phyloP scores from a whole-genome alignment of 2,888 invertebrate genomes.

The Tribolium freemani region DNA sequence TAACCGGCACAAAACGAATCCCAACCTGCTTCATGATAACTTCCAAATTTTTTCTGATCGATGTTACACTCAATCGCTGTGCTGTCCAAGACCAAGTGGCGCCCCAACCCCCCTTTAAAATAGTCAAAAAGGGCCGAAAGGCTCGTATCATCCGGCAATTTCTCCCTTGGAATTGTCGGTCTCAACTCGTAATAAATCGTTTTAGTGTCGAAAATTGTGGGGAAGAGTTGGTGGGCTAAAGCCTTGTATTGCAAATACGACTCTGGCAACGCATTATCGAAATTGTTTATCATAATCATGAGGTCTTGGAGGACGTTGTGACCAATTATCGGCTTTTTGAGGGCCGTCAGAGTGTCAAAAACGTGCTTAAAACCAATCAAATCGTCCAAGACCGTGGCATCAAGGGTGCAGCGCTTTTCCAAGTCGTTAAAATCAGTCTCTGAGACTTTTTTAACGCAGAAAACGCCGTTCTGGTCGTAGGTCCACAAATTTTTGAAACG shows the following conservation, averaged over 20 bases:
- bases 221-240: conserved; percentile 75
- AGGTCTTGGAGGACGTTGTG: conserved; percentile 83
- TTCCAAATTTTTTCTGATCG: conserved; percentile 50
- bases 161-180: conserved; percentile 58
- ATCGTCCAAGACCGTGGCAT: conserved; percentile 70
- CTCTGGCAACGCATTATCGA: conserved; percentile 78
- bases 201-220: conserved; percentile 82
- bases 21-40: conserved; percentile 85
- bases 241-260: conserved; percentile 77
- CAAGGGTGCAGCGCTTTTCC: conserved; percentile 64
- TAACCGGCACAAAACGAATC: conserved; percentile 85
- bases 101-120: conserved; percentile 71
- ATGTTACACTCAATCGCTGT: conserved; percentile 63
- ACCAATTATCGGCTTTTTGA: conserved; percentile 80
- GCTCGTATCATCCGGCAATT: conserved; percentile 67
- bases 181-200: conserved; percentile 74
- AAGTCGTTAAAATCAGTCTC: conserved; percentile 58
- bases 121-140: conserved; percentile 74
- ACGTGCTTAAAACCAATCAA: conserved; percentile 79
- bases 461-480: conserved; percentile 58
- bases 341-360: conserved; percentile 72
- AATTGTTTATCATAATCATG: conserved; percentile 79
- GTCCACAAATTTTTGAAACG: conserved; percentile 68
- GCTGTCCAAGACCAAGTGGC: conserved; percentile 62
- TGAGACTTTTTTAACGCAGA: conserved; percentile 64